Conservation (phyloP, 2,113 vertebrate genomes). For the Turnix velox region DNA sequence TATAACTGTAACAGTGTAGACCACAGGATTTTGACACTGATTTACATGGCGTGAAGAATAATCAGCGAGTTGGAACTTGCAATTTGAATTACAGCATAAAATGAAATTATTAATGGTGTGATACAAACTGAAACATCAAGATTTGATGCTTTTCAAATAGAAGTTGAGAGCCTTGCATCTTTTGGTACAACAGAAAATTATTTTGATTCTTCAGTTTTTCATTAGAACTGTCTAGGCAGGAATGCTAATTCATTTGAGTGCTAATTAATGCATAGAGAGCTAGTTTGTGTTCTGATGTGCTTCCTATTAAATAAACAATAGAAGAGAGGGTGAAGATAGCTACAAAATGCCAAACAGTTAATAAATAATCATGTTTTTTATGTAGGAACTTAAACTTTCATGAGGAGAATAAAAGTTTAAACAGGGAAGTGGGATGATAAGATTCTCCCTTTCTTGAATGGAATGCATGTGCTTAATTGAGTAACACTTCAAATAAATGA, state of each 20-base stretch:
- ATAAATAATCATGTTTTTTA: neutral
- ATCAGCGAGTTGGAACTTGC: neutral
- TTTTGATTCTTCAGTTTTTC: neutral
- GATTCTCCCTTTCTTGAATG: neutral
- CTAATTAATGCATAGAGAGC: neutral
- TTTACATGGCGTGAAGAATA: neutral
- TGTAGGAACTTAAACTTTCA: neutral
- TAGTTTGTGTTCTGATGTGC: neutral
- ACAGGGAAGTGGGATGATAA: neutral
- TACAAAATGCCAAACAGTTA: neutral
- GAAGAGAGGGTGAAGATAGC: neutral
- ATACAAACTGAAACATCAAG: neutral
- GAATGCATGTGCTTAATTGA: neutral
- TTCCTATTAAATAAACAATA: neutral
- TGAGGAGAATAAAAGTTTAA: too few relatives aligned
- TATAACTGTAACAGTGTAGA: neutral
- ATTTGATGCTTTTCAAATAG: neutral
- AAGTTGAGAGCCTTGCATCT: neutral
- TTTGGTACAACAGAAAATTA: neutral
- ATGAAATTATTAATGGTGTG: neutral
- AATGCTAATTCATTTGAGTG: neutral
- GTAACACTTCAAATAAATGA: neutral
- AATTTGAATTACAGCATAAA: neutral
- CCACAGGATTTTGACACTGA: neutral
- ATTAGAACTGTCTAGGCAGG: neutral